Conservation (phyloP, 2,888 invertebrate species). For the Octonoba sinensis region DNA sequence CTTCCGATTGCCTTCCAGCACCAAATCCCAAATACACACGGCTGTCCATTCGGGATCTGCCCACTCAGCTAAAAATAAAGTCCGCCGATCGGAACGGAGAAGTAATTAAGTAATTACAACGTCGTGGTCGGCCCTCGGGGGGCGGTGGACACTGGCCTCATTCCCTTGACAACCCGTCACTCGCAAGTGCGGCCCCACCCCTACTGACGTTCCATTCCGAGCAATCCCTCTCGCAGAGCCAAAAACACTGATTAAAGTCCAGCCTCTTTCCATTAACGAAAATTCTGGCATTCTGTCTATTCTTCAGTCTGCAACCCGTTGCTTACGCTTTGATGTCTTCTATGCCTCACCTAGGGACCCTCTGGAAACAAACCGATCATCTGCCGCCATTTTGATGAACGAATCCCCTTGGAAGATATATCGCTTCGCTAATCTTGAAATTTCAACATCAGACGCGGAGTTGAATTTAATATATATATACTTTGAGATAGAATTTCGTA, state of each 20-base stretch:
- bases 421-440: no score
- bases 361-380: no score
- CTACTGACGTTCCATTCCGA: slow-evolving; percentile 24
- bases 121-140: slow-evolving; percentile 29
- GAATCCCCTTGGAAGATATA: no score
- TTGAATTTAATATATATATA: no score
- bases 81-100: slow-evolving; percentile 40
- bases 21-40: slow-evolving; percentile 19
- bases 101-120: slow-evolving; percentile 59
- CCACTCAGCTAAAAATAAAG: slow-evolving; percentile 50
- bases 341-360: slow-evolving; percentile 10
- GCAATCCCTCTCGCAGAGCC: slow-evolving; percentile 13
- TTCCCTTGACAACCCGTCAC: slow-evolving; percentile 53
- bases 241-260: slow-evolving; percentile 53
- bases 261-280: slow-evolving; percentile 31
- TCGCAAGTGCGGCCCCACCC: slow-evolving; percentile 30
- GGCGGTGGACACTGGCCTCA: slow-evolving; percentile 48
- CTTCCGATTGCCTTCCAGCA: slow-evolving; percentile 8
- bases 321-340: slow-evolving; percentile 8
- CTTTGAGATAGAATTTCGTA: no score
- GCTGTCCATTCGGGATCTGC: slow-evolving; percentile 27
- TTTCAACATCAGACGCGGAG: no score
- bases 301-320: neutral
- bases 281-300: neutral
- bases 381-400: no score